phyloP scores from a whole-genome alignment of 2,797 vertebrate genomes.

The Euphonia xanthogaster region DNA sequence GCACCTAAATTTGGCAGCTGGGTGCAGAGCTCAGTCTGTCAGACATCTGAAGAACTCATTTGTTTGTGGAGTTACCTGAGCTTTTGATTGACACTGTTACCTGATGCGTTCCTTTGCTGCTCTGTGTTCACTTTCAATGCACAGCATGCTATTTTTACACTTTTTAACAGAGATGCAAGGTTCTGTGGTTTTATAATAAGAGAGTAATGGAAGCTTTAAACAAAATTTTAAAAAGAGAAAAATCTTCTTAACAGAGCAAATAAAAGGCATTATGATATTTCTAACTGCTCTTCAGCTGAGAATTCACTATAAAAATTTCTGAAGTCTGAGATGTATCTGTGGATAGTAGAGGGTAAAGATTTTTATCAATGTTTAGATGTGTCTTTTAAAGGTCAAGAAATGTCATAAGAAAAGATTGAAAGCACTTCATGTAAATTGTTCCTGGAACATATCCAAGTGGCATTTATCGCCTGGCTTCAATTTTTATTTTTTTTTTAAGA shows the following conservation, averaged over 20 bases:
- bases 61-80: slow-evolving; percentile 67
- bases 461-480: slow-evolving; percentile 46
- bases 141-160: slow-evolving; percentile 26
- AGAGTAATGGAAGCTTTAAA: neutral
- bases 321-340: slow-evolving; percentile 4
- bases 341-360: neutral
- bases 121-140: neutral
- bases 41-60: slow-evolving; percentile 62
- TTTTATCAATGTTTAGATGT: slow-evolving; percentile 36
- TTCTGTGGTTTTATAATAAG: slow-evolving; percentile 7
- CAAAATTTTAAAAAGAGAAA: neutral
- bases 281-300: neutral
- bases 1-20: slow-evolving; percentile 57
- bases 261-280: neutral
- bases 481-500: neutral
- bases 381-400: slow-evolving; percentile 64
- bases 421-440: slow-evolving; percentile 54
- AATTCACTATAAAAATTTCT: neutral
- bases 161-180: neutral
- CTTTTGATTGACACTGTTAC: slow-evolving; percentile 31
- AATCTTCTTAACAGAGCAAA: neutral
- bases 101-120: neutral
- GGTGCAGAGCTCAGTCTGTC: slow-evolving; percentile 19
- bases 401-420: slow-evolving; percentile 52
- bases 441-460: slow-evolving; percentile 54